phyloP scores from a whole-genome alignment of 2,113 vertebrate genomes.

The Scartelaos histophorus region DNA sequence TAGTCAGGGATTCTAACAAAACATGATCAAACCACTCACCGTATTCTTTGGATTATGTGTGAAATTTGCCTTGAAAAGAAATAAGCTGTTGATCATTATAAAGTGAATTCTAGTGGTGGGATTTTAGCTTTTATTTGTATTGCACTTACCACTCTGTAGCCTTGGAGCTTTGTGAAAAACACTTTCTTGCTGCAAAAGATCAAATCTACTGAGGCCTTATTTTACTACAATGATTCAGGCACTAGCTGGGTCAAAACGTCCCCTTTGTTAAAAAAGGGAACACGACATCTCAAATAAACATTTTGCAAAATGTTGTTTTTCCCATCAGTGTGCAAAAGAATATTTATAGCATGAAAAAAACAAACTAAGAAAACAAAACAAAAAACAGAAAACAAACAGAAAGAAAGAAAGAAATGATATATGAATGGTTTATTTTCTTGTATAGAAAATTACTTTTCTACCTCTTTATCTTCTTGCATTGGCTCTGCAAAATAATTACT shows the following conservation, averaged over 20 bases:
- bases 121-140: not conserved
- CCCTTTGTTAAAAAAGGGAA: not conserved
- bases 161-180: not conserved
- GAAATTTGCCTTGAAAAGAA: not conserved
- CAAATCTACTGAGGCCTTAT: not conserved
- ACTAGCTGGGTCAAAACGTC: not conserved
- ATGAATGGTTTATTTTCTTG: no score
- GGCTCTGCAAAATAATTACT: no score
- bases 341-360: no score
- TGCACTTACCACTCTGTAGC: not conserved
- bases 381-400: no score
- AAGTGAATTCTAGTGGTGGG: not conserved
- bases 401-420: no score
- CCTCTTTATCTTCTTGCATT: no score
- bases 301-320: not conserved
- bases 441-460: no score
- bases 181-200: not conserved
- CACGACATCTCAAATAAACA: not conserved
- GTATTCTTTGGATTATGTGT: not conserved
- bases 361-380: no score
- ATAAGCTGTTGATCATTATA: not conserved
- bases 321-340: not conserved
- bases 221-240: not conserved
- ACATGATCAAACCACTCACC: constrained; percentile 6
- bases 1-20: constrained; percentile 1